These are phyloP conservation scores for Pomatostomus ruficeps DNA, from an alignment of 2,113 vertebrate species.

Conservation along the genomic window DNA sequence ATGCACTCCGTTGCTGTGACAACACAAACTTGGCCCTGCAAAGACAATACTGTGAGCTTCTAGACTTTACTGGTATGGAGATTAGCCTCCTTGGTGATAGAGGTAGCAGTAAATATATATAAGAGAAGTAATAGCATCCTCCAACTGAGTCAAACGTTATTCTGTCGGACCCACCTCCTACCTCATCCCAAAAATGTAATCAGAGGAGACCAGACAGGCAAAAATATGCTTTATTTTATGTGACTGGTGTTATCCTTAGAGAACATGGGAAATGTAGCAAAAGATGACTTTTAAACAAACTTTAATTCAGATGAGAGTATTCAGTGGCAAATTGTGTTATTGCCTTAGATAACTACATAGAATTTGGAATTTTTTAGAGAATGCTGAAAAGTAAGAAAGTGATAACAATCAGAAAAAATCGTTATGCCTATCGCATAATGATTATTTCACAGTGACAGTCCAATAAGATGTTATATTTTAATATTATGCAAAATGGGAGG, in stretches of 20 bases:
- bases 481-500: constrained; percentile 8
- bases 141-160: constrained; percentile 16
- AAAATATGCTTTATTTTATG: constrained; percentile 26
- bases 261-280: not conserved
- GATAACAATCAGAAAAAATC: not conserved
- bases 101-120: constrained; percentile 64
- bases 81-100: constrained; percentile 73
- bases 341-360: constrained; percentile 15
- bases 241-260: not conserved
- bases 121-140: constrained; percentile 26
- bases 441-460: constrained; percentile 41
- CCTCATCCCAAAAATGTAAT: not conserved
- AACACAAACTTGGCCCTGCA: constrained; percentile 60
- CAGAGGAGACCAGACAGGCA: constrained; percentile 2
- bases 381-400: not conserved
- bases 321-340: not conserved
- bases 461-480: constrained; percentile 33
- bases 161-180: not conserved
- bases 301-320: constrained; percentile 20
- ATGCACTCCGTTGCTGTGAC: constrained; percentile 67
- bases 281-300: constrained; percentile 29
- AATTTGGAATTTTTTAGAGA: constrained; percentile 23
- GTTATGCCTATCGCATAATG: not conserved
- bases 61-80: constrained; percentile 60
- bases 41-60: constrained; percentile 61